These are phyloP conservation scores for Holothuria leucospilota DNA, from an alignment of 53 echinoderm and acorn worm species.

Conservation along the genomic window DNA sequence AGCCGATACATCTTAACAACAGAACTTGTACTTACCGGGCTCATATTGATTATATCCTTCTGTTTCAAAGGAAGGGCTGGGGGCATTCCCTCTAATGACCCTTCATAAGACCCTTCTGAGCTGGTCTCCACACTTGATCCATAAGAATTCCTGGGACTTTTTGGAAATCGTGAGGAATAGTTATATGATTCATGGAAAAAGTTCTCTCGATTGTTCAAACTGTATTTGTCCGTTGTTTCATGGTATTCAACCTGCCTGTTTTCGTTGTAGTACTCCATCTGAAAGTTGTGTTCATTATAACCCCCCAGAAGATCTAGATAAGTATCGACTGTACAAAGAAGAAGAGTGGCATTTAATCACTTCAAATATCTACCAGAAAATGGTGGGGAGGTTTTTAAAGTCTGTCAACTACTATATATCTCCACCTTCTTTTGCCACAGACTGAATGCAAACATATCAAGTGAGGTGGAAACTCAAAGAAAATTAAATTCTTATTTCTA, in stretches of 20 bases:
- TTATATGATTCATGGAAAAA: conserved; percentile 80
- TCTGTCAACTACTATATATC: too few species aligned
- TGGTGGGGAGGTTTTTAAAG: too few species aligned
- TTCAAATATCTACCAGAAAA: too few species aligned
- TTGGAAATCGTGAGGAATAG: conserved; percentile 38
- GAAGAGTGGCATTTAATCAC: neutral
- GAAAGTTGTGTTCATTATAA: conserved; percentile 83
- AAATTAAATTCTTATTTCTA: too few species aligned
- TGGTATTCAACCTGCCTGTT: conserved; percentile 43
- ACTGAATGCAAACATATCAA: too few species aligned
- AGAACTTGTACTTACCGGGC: conserved; percentile 30
- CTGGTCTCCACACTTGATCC: conserved; percentile 58
- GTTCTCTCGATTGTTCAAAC: conserved; percentile 70
- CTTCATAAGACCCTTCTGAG: conserved; percentile 67
- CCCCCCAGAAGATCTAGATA: conserved; percentile 85
- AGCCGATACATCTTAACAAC: neutral
- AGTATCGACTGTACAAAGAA: conserved; percentile 72
- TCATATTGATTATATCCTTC: conserved; percentile 53
- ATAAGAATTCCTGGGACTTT: conserved; percentile 50
- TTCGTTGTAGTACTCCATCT: conserved; percentile 48
- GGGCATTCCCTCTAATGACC: conserved; percentile 52
- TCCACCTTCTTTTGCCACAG: too few species aligned
- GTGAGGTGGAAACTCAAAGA: too few species aligned
- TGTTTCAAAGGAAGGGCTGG: conserved; percentile 79
- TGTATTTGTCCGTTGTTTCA: conserved; percentile 57